phyloP scores from a whole-genome alignment of 2,888 invertebrate genomes.

The Caradrina kadenii region DNA sequence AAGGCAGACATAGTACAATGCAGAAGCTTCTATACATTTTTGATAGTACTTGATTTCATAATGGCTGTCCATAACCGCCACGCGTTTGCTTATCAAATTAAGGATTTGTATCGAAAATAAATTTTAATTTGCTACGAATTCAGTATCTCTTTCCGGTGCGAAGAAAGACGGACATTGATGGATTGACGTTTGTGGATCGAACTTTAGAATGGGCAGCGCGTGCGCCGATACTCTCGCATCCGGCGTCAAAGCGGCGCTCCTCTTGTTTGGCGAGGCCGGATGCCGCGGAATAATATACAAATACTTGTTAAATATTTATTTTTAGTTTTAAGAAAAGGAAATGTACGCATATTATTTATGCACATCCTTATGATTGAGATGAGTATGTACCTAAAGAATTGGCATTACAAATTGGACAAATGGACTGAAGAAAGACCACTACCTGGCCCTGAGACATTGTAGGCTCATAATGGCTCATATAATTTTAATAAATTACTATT shows the following conservation, averaged over 20 bases:
- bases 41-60: constrained; percentile 22
- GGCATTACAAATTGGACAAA: neutral
- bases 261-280: constrained; percentile 73
- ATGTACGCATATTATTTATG: constrained; percentile 4
- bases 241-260: constrained; percentile 69
- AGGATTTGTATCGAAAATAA: constrained; percentile 43
- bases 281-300: constrained; percentile 69
- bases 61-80: constrained; percentile 33
- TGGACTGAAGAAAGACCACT: neutral
- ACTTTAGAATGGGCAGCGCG: constrained; percentile 67
- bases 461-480: neutral
- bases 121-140: constrained; percentile 59
- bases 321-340: constrained; percentile 49
- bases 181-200: constrained; percentile 78
- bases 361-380: neutral
- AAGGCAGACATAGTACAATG: constrained; percentile 41
- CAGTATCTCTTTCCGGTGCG: constrained; percentile 70
- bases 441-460: neutral
- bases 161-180: constrained; percentile 73
- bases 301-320: constrained; percentile 68
- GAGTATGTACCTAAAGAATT: neutral
- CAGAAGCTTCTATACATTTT: constrained; percentile 37
- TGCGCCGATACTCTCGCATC: constrained; percentile 73
- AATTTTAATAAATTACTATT: neutral
- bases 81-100: constrained; percentile 36